These are phyloP conservation scores for Aleiodes sp. DNA, from an alignment of 1,140 invertebrate species.

Conservation along the genomic window DNA sequence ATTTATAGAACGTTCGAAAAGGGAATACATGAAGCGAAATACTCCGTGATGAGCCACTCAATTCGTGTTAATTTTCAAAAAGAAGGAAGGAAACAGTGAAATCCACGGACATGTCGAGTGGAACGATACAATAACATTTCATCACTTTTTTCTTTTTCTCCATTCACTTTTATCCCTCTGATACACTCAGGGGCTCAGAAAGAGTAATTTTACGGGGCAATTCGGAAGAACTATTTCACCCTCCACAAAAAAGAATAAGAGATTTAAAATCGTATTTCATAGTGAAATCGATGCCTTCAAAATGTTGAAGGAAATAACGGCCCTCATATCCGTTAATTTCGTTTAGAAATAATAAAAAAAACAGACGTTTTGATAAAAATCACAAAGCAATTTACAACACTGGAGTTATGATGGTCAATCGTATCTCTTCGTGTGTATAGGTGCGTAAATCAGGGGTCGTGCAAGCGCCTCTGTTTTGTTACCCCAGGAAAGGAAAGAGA, in stretches of 20 bases:
- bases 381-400: conserved; percentile 6
- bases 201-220: conserved; percentile 23
- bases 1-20: too few relatives aligned
- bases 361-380: not conserved
- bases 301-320: not conserved
- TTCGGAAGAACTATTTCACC: not conserved
- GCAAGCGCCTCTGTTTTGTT: conserved; percentile 2
- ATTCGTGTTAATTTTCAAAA: not conserved
- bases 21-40: too few relatives aligned
- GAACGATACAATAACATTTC: not conserved
- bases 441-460: conserved; percentile 31
- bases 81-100: conserved; percentile 16
- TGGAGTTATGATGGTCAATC: conserved; percentile 4
- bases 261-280: conserved; percentile 22
- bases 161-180: not conserved
- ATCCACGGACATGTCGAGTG: conserved; percentile 9
- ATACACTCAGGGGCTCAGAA: conserved; percentile 25
- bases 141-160: conserved; percentile 21
- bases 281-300: conserved; percentile 22
- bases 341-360: not conserved
- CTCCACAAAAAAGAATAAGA: conserved; percentile 5
- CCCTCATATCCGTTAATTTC: conserved; percentile 13
- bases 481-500: not conserved
- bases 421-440: conserved; percentile 13
- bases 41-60: too few relatives aligned